Evolutionary conservation across 2,888 invertebrate species (phyloP).

Genomic region (Carcina quercana): DNA sequence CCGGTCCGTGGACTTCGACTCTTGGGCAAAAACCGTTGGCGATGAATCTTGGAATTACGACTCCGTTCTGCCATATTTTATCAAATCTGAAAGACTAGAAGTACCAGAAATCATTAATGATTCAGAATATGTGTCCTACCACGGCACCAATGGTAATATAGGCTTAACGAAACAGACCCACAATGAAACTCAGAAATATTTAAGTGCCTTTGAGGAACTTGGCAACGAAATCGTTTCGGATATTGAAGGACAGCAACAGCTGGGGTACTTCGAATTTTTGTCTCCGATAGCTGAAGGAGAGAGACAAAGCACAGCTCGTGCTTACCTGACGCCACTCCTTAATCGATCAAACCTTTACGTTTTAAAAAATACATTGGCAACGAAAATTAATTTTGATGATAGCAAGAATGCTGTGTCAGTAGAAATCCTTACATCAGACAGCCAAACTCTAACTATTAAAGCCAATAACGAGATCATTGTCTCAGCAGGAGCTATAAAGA

Average conservation of each 20-base stretch:
- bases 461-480: constrained; percentile 34
- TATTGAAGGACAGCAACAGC: background rate
- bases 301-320: constrained; percentile 13
- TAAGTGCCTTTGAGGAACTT: constrained; percentile 32
- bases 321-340: constrained; percentile 14
- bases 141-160: constrained; percentile 28
- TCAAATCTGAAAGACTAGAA: constrained; percentile 32
- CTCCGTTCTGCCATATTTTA: constrained; percentile 34
- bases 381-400: background rate
- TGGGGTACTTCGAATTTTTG: background rate
- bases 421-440: background rate
- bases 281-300: constrained; percentile 5
- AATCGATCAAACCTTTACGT: constrained; percentile 1
- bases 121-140: constrained; percentile 40
- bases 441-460: constrained; percentile 31
- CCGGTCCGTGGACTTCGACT: constrained; percentile 71
- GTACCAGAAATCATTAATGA: constrained; percentile 20
- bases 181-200: constrained; percentile 42
- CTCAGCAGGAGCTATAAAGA: background rate
- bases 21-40: constrained; percentile 70
- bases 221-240: constrained; percentile 27
- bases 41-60: constrained; percentile 69
- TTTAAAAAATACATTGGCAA: background rate
- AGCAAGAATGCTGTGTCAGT: background rate
- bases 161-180: constrained; percentile 34